Evolutionary conservation across 2,113 vertebrate species (phyloP).

Genomic region (Ursus arctos): DNA sequence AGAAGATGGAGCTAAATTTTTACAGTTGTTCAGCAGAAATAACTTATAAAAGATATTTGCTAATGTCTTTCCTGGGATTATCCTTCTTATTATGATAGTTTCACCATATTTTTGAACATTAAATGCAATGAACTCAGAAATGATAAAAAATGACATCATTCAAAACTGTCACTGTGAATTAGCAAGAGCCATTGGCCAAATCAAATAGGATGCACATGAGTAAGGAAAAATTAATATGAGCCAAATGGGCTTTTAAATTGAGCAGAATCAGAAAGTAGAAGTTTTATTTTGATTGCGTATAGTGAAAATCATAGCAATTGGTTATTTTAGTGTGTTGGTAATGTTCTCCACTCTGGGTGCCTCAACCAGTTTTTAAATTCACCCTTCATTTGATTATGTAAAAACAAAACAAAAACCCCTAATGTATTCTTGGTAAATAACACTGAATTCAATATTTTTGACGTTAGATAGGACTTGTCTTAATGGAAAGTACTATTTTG

Average conservation of each 20-base stretch:
- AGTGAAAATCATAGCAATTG: conserved; percentile 11
- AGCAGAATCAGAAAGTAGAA: not conserved
- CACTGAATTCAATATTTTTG: not conserved
- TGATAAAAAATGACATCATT: conserved; percentile 27
- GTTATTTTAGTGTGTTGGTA: not conserved
- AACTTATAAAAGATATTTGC: not conserved
- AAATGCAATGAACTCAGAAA: not conserved
- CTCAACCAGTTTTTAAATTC: not conserved
- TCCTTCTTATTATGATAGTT: not conserved
- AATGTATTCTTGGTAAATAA: not conserved
- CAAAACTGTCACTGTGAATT: conserved; percentile 27
- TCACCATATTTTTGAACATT: not conserved
- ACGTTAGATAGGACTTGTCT: not conserved
- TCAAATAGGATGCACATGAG: not conserved
- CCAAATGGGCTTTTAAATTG: not conserved
- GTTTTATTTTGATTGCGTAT: not conserved
- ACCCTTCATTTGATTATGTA: not conserved
- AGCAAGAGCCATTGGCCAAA: not conserved
- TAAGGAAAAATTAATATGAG: conserved; percentile 1
- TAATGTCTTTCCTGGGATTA: not conserved
- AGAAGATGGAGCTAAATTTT: not conserved
- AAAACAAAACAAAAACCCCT: not conserved
- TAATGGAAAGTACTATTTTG: not conserved
- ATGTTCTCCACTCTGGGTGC: not conserved
- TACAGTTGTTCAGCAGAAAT: not conserved